Evolutionary conservation across 2,113 vertebrate species (phyloP), one percentile per base, ranked within the genome.

Genomic region (Sclerurus mexicanus): DNA sequence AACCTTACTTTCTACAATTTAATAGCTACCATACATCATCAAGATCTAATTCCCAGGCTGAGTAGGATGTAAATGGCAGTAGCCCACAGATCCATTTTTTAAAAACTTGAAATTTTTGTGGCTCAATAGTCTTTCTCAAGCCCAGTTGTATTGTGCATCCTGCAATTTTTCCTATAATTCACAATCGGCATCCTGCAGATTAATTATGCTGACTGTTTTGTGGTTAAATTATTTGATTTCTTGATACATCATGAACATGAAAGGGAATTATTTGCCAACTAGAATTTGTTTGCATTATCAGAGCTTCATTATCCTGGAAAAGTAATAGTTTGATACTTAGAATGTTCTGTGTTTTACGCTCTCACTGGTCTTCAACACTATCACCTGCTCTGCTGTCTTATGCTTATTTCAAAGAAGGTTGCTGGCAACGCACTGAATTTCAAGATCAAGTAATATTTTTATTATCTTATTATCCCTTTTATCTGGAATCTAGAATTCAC

Each of bases 21-120:
- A 97, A 98, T 96, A 96, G 71, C 81, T 85, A 91, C 89, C 89
- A 97, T 97, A 79, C 74, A 98, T 98, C 97, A 97, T 77, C 84
- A 73, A 91, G 96, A 96, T 96, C 64, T 96, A 96, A 97, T 98
- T 97, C 97, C 90, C 87, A 96, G 64, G 31, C 92, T 85, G 86
- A 96, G 90, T 85, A 90, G 87, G 92, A 97, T 91, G 90, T 82
- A 97, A 98, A 97, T 95, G 90, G 49, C 53, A 95, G 74, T 64
- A 93, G 50, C n/a, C 77, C 68, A 90, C 44, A 96, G 80, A 94
- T 86, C 44, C 53, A 73, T 75, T 91, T 89, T 75, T 92, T n/a
- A 47, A 69, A 96, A 97, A 73, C 17, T 79, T 94, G 68, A 96
- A 97, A 93, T 85, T 56, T 37, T 76, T 90, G 69, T 91, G 86